A percentile compares a stretch with the other conserved stretches of the same genome.
Evolutionary conservation across 2,113 vertebrate species (phyloP).

Genomic region (Chlorocebus sabaeus): DNA sequence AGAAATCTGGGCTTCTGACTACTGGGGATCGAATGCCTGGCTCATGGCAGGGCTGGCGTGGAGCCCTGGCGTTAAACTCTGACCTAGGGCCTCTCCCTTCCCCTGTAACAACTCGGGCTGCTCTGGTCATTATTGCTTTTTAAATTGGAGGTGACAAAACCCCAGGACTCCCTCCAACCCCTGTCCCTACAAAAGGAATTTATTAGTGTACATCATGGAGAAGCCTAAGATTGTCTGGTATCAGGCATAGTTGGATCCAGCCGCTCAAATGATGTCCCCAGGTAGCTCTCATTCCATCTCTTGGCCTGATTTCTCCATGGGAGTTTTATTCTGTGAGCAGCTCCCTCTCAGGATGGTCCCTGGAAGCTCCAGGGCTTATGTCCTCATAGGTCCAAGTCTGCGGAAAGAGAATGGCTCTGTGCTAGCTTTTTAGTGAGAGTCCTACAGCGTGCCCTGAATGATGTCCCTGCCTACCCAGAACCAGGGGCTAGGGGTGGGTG

Average conservation of each 20-base stretch:
- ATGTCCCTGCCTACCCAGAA: rapidly evolving
- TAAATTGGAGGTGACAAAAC: not conserved
- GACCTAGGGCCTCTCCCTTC: not conserved
- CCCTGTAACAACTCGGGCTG: not conserved
- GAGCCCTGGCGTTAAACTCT: not conserved
- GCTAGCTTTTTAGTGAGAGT: rapidly evolving
- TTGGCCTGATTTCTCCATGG: rapidly evolving
- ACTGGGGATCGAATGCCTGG: not conserved
- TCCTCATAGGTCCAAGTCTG: not conserved
- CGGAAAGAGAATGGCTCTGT: not conserved
- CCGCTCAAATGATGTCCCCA: too few species aligned
- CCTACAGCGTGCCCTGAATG: not conserved
- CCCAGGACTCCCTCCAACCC: not conserved
- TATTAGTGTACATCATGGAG: not conserved
- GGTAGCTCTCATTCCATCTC: not conserved
- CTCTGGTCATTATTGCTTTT: not conserved
- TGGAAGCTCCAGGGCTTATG: rapidly evolving
- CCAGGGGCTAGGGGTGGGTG: rapidly evolving
- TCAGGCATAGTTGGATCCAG: not conserved
- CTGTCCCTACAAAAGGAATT: too few species aligned
- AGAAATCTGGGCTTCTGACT: not conserved
- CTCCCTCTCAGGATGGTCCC: not conserved
- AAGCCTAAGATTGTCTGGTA: not conserved
- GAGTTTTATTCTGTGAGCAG: not conserved
- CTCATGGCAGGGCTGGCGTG: rapidly evolving